Evolutionary conservation across 2,888 invertebrate species (phyloP).

Genomic region (Zeuzera pyrina): DNA sequence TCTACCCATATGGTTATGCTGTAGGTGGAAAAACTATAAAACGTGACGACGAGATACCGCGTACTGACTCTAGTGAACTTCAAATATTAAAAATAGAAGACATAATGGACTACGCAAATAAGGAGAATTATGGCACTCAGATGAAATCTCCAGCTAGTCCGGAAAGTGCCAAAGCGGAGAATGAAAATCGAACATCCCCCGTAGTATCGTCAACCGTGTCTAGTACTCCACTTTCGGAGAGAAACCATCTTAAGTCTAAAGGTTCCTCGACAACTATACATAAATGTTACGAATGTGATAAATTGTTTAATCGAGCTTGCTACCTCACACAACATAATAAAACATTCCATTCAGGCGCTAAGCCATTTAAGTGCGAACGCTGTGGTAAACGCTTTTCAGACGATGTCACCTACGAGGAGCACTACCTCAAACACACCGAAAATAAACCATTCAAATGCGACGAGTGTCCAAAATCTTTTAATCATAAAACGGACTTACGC

Average conservation of each 20-base stretch:
- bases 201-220: constrained; percentile 52
- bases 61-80: constrained; percentile 43
- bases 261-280: constrained; percentile 45
- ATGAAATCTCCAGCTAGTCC: constrained; percentile 68
- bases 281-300: constrained; percentile 88
- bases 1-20: constrained; percentile 50
- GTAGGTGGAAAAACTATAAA: constrained; percentile 59
- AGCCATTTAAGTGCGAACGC: constrained; percentile 87
- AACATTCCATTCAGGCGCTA: constrained; percentile 89
- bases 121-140: constrained; percentile 62
- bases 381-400: constrained; percentile 89
- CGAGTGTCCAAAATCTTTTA: constrained; percentile 89
- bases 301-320: constrained; percentile 88
- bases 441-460: constrained; percentile 91
- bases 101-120: constrained; percentile 67
- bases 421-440: constrained; percentile 83
- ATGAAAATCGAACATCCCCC: constrained; percentile 48
- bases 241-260: constrained; percentile 51
- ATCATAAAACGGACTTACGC: constrained; percentile 91
- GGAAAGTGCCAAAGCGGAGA: constrained; percentile 56
- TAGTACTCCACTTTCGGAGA: constrained; percentile 56
- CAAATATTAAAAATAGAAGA: constrained; percentile 63
- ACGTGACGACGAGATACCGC: constrained; percentile 40
- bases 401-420: constrained; percentile 80
- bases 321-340: constrained; percentile 94